Evolutionary conservation across 2,888 invertebrate genomes (phyloP), one percentile per base, ranked within the genome.

Genomic region (Glaucopsyche alexis): DNA sequence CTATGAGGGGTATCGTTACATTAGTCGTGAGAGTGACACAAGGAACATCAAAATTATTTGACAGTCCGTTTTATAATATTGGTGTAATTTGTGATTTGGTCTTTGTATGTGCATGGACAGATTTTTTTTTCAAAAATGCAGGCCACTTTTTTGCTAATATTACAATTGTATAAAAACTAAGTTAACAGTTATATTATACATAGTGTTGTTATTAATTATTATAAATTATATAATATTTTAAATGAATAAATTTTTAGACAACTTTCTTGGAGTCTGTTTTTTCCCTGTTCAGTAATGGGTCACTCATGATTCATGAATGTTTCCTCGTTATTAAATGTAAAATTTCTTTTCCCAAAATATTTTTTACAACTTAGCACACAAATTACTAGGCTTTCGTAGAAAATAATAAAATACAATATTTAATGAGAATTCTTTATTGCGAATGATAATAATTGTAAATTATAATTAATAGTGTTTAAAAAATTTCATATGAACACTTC

Each of bases 341-440:
- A 52, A 8, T 2, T n/a, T n/a, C 7, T 50, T 50, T 50, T n/a
- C 7, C 2, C 4, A 29, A 29, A 29, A 42, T 42, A 42, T 13
- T 47, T 47, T 47, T 47, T 29, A 29, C 29, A 29, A 29, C 29
- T 29, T 9, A 13, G 47, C 47, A 47, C 47, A 47, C 11, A 11
- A 47, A 47, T 9, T 13, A 13, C 11, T 1, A 8, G 8, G 8
- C 9, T 2, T 9, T 13, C 9, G 4, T 47, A 47, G 60, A 11
- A 19, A 60, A 67, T 5, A 67, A 19, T 19, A 67, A 14, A 69
- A 69, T 11, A 47, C 47, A 29, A 7, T 7, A 38, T 47, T 69
- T 49, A 69, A 49, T 69, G 69, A 69, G 29, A 47, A 69, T 49
- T 16, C 67, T 67, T 69, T 69, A 69, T 69, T 69, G 45, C 47